A percentile compares a stretch with the other conserved stretches of the same genome.
These are phyloP conservation scores for Halcyon badia DNA, from an alignment of 2,797 vertebrate species.

Conservation along the genomic window DNA sequence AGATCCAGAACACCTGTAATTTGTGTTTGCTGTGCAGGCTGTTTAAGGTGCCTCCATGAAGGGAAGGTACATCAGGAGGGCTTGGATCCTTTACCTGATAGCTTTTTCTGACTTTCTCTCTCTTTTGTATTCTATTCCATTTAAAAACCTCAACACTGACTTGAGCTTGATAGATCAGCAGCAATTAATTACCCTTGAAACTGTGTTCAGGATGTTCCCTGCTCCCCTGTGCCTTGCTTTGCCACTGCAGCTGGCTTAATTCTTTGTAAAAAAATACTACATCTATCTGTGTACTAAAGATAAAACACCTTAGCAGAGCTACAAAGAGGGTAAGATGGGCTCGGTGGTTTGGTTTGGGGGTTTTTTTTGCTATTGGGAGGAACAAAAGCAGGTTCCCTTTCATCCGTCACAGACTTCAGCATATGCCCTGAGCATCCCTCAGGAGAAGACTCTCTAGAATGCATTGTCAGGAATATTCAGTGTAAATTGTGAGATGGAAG, in stretches of 20 bases:
- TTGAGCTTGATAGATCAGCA: background rate
- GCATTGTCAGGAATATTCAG: background rate
- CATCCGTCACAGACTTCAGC: background rate
- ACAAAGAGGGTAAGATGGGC: background rate
- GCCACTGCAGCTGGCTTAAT: background rate
- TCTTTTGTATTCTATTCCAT: background rate
- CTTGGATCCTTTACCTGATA: background rate
- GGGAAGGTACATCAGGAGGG: background rate
- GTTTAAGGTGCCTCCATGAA: background rate
- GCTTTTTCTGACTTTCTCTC: background rate
- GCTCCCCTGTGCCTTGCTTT: background rate
- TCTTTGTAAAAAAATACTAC: background rate
- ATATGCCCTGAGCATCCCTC: background rate
- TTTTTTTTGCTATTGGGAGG: background rate
- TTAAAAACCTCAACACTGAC: background rate
- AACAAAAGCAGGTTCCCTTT: background rate
- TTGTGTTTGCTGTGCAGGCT: background rate
- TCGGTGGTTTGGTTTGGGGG: too few species aligned
- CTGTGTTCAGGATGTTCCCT: background rate
- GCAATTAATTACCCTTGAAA: background rate
- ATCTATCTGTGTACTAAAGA: background rate
- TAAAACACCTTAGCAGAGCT: background rate
- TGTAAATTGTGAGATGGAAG: background rate
- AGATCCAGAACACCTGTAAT: background rate
- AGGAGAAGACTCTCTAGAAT: background rate